Evolutionary conservation across 2,113 vertebrate genomes (phyloP).

Genomic region (Eptesicus fuscus): DNA sequence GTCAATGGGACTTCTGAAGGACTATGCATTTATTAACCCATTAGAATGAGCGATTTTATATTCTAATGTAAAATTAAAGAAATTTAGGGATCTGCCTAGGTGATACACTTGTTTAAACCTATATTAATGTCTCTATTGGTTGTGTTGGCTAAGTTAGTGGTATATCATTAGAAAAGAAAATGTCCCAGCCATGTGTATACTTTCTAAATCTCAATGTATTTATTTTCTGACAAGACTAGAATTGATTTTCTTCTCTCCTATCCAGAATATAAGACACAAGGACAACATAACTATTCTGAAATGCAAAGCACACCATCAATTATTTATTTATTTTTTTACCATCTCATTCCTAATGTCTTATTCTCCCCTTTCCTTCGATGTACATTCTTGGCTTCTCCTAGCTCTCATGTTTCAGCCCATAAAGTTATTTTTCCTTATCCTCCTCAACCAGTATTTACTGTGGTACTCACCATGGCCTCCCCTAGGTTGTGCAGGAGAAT

Average conservation of each 20-base stretch:
- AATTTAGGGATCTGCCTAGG: slow-evolving; percentile 53
- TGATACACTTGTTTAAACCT: slow-evolving; percentile 45
- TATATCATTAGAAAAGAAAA: not conserved
- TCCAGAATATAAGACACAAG: not conserved
- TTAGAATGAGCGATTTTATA: slow-evolving; percentile 66
- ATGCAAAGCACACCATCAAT: not conserved
- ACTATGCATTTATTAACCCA: slow-evolving; percentile 36
- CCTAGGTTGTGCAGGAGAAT: not conserved
- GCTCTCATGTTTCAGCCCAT: not conserved
- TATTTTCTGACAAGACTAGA: not conserved
- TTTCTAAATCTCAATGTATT: slow-evolving; percentile 18
- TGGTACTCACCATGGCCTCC: not conserved
- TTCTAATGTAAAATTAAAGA: slow-evolving; percentile 63
- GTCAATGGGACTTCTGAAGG: slow-evolving; percentile 49
- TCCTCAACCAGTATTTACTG: not conserved
- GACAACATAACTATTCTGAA: not conserved
- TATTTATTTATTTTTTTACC: not conserved
- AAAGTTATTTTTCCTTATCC: not conserved
- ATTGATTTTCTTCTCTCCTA: not conserved
- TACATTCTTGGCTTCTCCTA: not conserved
- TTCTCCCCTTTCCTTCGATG: not conserved
- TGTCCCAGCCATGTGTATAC: not conserved
- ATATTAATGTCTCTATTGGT: slow-evolving; percentile 16
- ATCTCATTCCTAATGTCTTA: not conserved
- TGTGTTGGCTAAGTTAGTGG: not conserved